A percentile compares a stretch with the other conserved stretches of the same genome.
These are phyloP conservation scores for Zoanthus sansibaricus DNA, from an alignment of 92 coral and sea anemone species.

Conservation along the genomic window DNA sequence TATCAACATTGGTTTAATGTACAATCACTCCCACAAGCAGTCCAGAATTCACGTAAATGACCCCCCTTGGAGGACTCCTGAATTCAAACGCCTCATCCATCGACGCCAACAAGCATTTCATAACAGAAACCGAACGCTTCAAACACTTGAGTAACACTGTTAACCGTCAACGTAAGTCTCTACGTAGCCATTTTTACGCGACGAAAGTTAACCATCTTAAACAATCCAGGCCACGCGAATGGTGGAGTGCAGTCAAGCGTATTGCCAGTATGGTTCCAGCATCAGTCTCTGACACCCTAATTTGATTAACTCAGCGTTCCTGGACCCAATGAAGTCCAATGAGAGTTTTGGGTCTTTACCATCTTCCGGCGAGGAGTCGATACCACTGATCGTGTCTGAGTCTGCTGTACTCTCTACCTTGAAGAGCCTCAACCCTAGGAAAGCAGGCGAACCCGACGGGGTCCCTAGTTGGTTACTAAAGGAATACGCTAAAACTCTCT, in stretches of 20 bases:
- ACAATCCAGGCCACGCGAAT: slow-evolving; percentile 52
- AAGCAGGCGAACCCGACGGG: slow-evolving; percentile 4
- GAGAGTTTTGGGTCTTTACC: slow-evolving; percentile 15
- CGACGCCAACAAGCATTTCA: slow-evolving; percentile 49
- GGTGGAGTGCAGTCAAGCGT: slow-evolving; percentile 57
- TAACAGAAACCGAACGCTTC: slow-evolving; percentile 6
- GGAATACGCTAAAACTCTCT: not conserved
- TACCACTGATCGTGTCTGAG: slow-evolving; percentile 28
- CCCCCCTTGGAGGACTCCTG: slow-evolving; percentile 12
- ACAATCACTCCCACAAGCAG: too few relatives aligned
- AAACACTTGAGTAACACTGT: slow-evolving; percentile 46
- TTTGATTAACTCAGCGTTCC: slow-evolving; percentile 35
- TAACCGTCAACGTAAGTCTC: slow-evolving; percentile 53
- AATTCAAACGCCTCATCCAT: slow-evolving; percentile 44
- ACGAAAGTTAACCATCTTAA: slow-evolving; percentile 48
- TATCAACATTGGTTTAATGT: too few relatives aligned
- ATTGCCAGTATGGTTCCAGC: slow-evolving; percentile 54
- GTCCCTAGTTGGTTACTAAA: slow-evolving; percentile 27
- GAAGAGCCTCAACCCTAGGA: slow-evolving; percentile 7
- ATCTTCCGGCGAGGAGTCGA: not conserved
- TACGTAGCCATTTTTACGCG: slow-evolving; percentile 21
- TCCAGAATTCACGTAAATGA: too few relatives aligned
- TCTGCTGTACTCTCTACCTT: slow-evolving; percentile 23
- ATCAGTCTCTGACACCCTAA: slow-evolving; percentile 45
- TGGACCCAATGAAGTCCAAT: slow-evolving; percentile 32